These are phyloP conservation scores for Macrotrachela quadricornifera DNA, from an alignment of 1,140 invertebrate species.

Conservation along the genomic window DNA sequence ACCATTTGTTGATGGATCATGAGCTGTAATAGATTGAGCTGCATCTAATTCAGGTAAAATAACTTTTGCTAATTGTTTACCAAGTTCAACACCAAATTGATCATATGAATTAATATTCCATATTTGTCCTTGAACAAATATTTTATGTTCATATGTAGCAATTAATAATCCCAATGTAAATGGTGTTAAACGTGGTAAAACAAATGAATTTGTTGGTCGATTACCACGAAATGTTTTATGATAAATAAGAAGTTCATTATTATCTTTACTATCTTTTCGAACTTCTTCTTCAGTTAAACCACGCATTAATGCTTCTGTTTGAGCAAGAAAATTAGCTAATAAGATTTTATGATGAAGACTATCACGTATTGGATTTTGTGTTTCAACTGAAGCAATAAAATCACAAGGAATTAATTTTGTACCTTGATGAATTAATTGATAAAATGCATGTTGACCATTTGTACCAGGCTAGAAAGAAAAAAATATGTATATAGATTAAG, in stretches of 20 bases:
- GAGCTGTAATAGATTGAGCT: constrained; percentile 36
- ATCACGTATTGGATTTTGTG: constrained; percentile 67
- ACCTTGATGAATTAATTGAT: constrained; percentile 32
- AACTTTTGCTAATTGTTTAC: constrained; percentile 87
- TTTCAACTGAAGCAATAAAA: constrained; percentile 76
- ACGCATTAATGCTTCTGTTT: constrained; percentile 54
- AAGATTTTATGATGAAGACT: constrained; percentile 52
- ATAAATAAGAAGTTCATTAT: constrained; percentile 42
- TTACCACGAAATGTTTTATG: constrained; percentile 96
- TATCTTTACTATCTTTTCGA: too few species aligned
- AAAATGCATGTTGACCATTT: constrained; percentile 60
- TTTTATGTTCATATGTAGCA: constrained; percentile 93
- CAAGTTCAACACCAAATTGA: constrained; percentile 97
- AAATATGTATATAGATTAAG: too few species aligned
- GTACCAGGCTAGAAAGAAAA: constrained; percentile 54
- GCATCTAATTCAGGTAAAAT: constrained; percentile 74
- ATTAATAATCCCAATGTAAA: constrained; percentile 85
- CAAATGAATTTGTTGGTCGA: constrained; percentile 83
- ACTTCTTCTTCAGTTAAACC: constrained; percentile 28
- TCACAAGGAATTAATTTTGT: constrained; percentile 76
- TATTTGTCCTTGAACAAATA: constrained; percentile 88
- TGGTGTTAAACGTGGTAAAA: constrained; percentile 76
- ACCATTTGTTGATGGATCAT: constrained; percentile 77
- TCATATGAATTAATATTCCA: constrained; percentile 99
- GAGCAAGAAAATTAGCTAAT: constrained; percentile 86